Percentiles rank a stretch among this genome's conserved stretches.
Evolutionary conservation across 2,113 vertebrate genomes (phyloP).

Genomic region (Protobothrops flavoviridis): DNA sequence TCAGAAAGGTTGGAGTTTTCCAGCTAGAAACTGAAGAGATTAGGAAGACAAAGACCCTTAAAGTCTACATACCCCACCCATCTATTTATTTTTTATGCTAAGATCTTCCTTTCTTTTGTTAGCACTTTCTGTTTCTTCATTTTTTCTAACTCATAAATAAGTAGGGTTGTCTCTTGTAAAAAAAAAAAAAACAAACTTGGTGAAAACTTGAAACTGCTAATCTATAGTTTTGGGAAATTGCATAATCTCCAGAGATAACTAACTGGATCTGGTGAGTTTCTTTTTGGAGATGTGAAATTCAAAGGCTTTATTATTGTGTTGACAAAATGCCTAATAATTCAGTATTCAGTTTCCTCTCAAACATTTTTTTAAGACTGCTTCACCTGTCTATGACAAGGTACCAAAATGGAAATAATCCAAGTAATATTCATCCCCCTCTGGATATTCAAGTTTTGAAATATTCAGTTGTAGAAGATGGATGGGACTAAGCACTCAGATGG

Average conservation of each 20-base stretch:
- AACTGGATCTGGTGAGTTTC: background rate
- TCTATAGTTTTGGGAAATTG: background rate
- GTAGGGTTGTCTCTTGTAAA: background rate
- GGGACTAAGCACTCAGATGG: background rate
- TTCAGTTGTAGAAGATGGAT: background rate
- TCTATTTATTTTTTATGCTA: too few species aligned
- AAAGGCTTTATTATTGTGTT: background rate
- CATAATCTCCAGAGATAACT: background rate
- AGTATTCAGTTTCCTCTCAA: background rate
- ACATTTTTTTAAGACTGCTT: background rate
- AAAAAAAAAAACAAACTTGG: background rate
- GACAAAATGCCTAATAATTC: background rate
- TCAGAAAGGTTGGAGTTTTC: too few species aligned
- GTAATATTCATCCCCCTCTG: background rate
- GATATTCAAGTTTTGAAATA: background rate
- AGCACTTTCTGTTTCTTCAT: too few species aligned
- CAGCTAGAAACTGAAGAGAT: too few species aligned
- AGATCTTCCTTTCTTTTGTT: too few species aligned
- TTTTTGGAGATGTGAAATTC: background rate
- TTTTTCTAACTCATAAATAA: background rate
- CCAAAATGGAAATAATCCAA: background rate
- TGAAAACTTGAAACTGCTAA: background rate
- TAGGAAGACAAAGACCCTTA: too few species aligned
- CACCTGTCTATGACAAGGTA: background rate
- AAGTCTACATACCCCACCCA: too few species aligned